A percentile compares a stretch with the other conserved stretches of the same genome.
Conservation (phyloP, 1,140 invertebrate genomes). For the Acromyrmex charruanus region DNA sequence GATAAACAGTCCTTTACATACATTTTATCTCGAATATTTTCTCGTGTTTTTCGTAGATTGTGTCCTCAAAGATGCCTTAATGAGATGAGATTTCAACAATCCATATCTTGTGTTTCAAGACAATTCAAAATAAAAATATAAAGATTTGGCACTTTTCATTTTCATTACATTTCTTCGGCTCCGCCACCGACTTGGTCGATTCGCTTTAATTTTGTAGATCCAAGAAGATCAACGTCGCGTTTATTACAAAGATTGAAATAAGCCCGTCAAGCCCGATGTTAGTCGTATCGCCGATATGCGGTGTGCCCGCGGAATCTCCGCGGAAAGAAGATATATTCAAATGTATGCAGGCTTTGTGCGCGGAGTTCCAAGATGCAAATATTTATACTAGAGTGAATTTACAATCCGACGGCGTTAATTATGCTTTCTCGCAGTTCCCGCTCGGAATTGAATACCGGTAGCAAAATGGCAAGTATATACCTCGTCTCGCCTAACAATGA, state of each 20-base stretch:
- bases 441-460: slow-evolving; percentile 46
- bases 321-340: slow-evolving; percentile 56
- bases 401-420: slow-evolving; percentile 56
- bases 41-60: neutral
- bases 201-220: slow-evolving; percentile 56
- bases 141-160: neutral
- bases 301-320: slow-evolving; percentile 27
- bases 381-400: slow-evolving; percentile 58
- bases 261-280: slow-evolving; percentile 39
- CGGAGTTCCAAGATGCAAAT: slow-evolving; percentile 43
- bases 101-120: neutral
- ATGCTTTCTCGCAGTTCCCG: slow-evolving; percentile 44
- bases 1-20: neutral
- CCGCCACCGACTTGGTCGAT: slow-evolving; percentile 6
- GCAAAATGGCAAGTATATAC: slow-evolving; percentile 32
- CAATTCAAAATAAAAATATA: neutral
- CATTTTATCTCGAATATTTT: neutral
- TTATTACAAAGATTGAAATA: slow-evolving; percentile 57
- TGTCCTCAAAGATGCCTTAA: neutral
- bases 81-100: slow-evolving; percentile 18
- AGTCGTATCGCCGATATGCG: slow-evolving; percentile 57
- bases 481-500: slow-evolving; percentile 40
- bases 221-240: slow-evolving; percentile 55
- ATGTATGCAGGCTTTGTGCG: slow-evolving; percentile 54
- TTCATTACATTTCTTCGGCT: slow-evolving; percentile 25